phyloP scores from a whole-genome alignment of 2,888 invertebrate species.

The Nomada fucata region DNA sequence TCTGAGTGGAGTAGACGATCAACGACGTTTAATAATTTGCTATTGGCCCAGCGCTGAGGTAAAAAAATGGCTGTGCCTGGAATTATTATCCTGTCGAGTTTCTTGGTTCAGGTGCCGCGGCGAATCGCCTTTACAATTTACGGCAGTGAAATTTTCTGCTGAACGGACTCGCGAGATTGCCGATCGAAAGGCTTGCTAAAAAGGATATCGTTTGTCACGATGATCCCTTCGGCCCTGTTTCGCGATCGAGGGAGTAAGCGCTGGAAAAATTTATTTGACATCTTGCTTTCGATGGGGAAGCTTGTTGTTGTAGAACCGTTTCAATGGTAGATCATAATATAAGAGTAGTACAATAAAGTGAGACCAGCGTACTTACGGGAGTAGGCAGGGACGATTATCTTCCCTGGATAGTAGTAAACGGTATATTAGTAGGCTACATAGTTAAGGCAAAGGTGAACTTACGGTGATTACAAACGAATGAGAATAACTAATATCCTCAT shows the following conservation, averaged over 20 bases:
- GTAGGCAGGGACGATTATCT: no score
- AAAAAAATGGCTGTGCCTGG: conserved; percentile 34
- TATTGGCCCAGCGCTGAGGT: conserved; percentile 15
- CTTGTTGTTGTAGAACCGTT: not conserved
- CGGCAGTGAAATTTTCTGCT: conserved; percentile 53
- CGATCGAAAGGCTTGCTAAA: conserved; percentile 25
- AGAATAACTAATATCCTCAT: no score
- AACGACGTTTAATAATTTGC: conserved; percentile 26
- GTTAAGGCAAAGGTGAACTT: no score
- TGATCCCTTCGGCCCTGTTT: conserved; percentile 45
- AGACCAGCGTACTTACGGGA: no score
- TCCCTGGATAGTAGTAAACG: no score
- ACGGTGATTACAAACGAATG: no score
- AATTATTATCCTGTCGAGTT: conserved; percentile 37
- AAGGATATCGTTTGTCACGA: conserved; percentile 51
- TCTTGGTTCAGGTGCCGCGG: not conserved
- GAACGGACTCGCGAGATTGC: conserved; percentile 33
- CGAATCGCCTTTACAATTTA: conserved; percentile 36
- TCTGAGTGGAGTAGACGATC: not conserved
- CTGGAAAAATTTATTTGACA: conserved; percentile 9
- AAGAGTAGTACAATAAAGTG: no score
- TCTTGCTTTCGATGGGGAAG: not conserved
- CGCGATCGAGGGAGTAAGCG: conserved; percentile 5
- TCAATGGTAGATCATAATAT: not conserved
- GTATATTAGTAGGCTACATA: no score